These are phyloP conservation scores for Chamaetylas fuelleborni DNA, from an alignment of 2,113 vertebrate genomes.

Conservation along the genomic window DNA sequence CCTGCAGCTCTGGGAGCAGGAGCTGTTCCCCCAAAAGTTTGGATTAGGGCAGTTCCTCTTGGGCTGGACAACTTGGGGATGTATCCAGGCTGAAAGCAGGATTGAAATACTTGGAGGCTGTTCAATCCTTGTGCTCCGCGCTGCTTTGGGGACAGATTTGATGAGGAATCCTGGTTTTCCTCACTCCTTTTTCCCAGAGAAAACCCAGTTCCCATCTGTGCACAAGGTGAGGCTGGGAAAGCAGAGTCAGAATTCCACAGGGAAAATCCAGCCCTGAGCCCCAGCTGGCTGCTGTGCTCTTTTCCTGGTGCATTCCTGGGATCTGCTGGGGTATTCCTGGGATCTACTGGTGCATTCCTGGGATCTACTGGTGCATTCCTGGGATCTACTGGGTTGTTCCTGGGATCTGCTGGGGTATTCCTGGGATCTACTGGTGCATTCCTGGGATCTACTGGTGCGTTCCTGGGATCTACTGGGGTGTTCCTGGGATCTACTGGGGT, in stretches of 20 bases:
- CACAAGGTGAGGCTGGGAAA: fast-evolving
- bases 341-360: no score
- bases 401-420: neutral
- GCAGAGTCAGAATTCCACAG: neutral
- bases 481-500: neutral
- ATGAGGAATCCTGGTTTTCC: neutral
- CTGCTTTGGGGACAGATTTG: neutral
- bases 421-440: fast-evolving
- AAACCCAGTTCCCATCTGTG: fast-evolving
- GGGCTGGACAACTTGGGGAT: neutral
- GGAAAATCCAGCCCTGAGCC: neutral
- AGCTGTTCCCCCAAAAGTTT: neutral
- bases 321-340: no score
- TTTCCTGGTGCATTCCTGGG: neutral
- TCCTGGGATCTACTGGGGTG: fast-evolving
- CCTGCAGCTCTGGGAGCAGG: neutral
- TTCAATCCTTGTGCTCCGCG: neutral
- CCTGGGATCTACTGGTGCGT: neutral
- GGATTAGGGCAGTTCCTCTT: neutral
- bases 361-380: fast-evolving
- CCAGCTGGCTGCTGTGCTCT: neutral
- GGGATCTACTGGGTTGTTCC: neutral
- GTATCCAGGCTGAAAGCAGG: neutral
- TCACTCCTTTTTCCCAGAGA: neutral
- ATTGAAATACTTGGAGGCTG: neutral